Percentiles rank a stretch among this genome's conserved stretches.
These are phyloP conservation scores for Ptychadena robeensis DNA, from an alignment of 2,797 vertebrate genomes.

Conservation along the genomic window DNA sequence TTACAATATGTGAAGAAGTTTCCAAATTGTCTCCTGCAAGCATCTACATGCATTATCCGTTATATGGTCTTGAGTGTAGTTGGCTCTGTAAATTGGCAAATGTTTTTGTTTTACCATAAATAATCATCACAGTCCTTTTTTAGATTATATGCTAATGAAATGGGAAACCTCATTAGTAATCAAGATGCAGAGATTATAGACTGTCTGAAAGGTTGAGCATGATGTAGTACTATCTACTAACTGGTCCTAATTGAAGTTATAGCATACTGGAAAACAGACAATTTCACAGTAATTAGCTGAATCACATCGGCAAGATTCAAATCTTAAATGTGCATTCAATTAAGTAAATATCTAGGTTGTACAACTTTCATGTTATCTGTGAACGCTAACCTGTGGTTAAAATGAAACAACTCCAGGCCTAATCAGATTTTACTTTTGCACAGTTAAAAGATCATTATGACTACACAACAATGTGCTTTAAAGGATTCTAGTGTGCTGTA, in stretches of 20 bases:
- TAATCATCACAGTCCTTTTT: not conserved
- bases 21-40: too few species aligned
- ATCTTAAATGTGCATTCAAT: not conserved
- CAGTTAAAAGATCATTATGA: too few species aligned
- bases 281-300: not conserved
- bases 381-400: too few species aligned
- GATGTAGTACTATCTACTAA: not conserved
- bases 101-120: constrained; percentile 2
- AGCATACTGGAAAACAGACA: not conserved
- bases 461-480: too few species aligned
- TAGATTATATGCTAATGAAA: not conserved
- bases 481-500: too few species aligned
- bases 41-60: too few species aligned
- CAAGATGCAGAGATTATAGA: not conserved
- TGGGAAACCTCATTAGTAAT: not conserved
- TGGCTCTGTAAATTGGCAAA: not conserved
- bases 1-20: too few species aligned
- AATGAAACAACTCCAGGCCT: too few species aligned
- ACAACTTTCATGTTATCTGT: not conserved
- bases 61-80: not conserved
- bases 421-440: too few species aligned
- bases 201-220: not conserved
- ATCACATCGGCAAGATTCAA: not conserved
- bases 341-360: not conserved
- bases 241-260: not conserved